Evolutionary conservation across 1,140 invertebrate genomes (phyloP), one percentile per base, ranked within the genome.

Genomic region (Sitodiplosis mosellana): DNA sequence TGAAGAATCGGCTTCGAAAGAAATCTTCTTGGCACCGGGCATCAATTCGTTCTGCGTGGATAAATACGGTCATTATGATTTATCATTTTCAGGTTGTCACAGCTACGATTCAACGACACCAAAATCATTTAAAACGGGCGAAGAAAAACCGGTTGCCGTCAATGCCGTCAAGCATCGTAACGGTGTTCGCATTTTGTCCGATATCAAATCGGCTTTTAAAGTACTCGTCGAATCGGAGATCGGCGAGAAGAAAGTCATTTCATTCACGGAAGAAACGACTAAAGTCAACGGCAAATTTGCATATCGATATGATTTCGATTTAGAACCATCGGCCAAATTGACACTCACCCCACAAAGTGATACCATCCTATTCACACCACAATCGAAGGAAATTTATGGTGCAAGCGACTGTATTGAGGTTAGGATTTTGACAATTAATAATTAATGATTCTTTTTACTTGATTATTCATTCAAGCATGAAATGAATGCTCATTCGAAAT

Each of bases 51-150:
- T 79, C 53, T 90, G 87, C 58, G 65, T 90, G 1, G 69, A 76
- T 4, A 64, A 68, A 49, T 59, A 74, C 33, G 83, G 80, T n/a
- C 61, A 66, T 41, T 94, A 92, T 59, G 69, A 74, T 42, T 78
- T 94, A 33, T 71, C 72, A 36, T 77, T 88, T 10, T 74, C 74
- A 51, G 80, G 88, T 37, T 94, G 91, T 62, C 90, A 95, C 63
- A 68, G 74, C 49, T 92, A 89, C 64, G 67, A 70, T 10, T 63
- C 61, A 54, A 69, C 63, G 0, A 14, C 60, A 37, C 60, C 62
- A 27, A 55, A 42, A 6, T 59, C 53, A n/a, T 59, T 64, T 38
- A 56, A 54, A 12, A 64, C 60, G 11, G 51, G 54, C 0, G 59
- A 63, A 15, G 53, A 53, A 1, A 55, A 59, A 0, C 61, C 60